Evolutionary conservation across 2,797 vertebrate genomes (phyloP).

Genomic region (Acrossocheilus fasciatus): DNA sequence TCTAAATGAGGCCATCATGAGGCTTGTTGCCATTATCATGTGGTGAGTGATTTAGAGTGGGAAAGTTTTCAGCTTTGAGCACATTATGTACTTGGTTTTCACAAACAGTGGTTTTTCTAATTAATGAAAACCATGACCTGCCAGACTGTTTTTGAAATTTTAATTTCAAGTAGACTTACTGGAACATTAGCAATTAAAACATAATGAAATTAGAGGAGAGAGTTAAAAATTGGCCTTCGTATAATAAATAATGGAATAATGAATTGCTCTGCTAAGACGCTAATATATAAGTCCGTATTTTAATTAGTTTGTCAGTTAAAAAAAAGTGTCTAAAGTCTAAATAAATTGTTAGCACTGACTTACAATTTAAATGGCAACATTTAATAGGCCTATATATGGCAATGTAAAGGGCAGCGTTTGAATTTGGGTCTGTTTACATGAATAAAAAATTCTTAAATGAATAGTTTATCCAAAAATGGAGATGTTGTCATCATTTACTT

Average conservation of each 20-base stretch:
- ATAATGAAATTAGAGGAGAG: background rate
- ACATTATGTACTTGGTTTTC: background rate
- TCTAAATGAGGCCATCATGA: conserved; percentile 87
- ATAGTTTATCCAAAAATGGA: background rate
- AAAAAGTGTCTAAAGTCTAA: background rate
- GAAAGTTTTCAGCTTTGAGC: background rate
- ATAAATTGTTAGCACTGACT: background rate
- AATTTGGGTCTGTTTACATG: background rate
- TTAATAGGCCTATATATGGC: background rate
- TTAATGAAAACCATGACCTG: background rate
- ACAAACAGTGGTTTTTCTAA: background rate
- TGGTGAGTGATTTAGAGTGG: conserved; percentile 72
- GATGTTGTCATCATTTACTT: background rate
- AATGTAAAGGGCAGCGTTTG: background rate
- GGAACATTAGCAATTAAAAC: background rate
- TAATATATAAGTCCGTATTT: background rate
- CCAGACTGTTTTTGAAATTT: background rate
- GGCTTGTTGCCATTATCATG: conserved; percentile 85
- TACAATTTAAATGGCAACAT: background rate
- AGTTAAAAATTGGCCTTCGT: too few relatives aligned
- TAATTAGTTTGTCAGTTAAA: background rate
- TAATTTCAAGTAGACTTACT: background rate
- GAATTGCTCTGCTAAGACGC: background rate
- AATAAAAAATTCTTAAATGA: background rate
- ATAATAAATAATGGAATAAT: background rate